phyloP scores from a whole-genome alignment of 2,797 vertebrate genomes.

The Alcedo atthis region DNA sequence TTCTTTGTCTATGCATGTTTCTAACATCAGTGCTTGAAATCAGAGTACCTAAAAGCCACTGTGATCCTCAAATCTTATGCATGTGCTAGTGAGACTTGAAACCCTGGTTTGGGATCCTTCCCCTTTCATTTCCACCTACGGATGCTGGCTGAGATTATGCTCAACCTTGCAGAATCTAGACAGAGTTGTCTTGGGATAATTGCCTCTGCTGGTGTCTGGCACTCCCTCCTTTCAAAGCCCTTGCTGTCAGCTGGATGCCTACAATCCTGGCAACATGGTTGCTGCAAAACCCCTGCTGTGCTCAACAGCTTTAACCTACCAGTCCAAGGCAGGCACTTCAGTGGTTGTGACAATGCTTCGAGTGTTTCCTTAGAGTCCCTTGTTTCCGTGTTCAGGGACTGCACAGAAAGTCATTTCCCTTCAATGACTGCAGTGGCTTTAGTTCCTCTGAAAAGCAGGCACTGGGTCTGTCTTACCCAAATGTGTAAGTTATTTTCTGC shows the following conservation, averaged over 20 bases:
- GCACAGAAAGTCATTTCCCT: slow-evolving; percentile 11
- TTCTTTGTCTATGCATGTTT: not conserved
- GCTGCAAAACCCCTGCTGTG: not conserved
- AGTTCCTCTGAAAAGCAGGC: slow-evolving; percentile 10
- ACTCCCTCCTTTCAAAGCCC: fast-evolving
- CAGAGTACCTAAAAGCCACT: not conserved
- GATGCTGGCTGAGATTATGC: not conserved
- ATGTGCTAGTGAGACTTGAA: not conserved
- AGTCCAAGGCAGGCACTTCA: not conserved
- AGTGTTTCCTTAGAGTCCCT: not conserved
- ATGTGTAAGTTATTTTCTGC: not conserved
- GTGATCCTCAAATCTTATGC: not conserved
- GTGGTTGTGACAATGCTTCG: not conserved
- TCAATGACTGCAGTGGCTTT: slow-evolving; percentile 7
- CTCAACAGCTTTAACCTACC: not conserved
- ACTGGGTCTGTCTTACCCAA: not conserved
- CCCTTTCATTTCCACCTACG: fast-evolving
- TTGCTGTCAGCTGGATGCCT: not conserved
- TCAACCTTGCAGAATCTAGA: not conserved
- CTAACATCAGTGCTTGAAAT: not conserved
- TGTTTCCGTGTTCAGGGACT: not conserved
- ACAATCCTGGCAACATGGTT: not conserved
- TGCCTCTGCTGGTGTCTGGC: not conserved
- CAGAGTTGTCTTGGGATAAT: fast-evolving
- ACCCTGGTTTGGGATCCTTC: not conserved